Evolutionary conservation across 2,113 vertebrate species (phyloP), one percentile per base, ranked within the genome.

Genomic region (Eleginops maclovinus): DNA sequence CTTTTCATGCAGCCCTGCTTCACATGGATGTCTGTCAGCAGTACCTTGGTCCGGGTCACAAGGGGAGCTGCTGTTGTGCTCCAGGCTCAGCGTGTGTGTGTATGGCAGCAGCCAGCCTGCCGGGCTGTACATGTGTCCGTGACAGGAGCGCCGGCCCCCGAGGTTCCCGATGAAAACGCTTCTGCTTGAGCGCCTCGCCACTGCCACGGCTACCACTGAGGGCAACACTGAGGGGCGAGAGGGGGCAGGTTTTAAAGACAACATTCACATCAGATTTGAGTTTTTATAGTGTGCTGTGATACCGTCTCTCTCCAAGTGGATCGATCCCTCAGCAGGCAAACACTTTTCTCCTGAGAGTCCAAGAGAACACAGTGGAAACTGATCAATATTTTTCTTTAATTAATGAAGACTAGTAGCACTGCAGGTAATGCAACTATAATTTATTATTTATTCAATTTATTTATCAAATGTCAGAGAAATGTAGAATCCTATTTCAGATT

Each of bases 21-120:
- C 2, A 40, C 3, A 3, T 56, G 14, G 24, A 1, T 13, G 16
- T 21, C 2, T 47, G 9, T 24, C 41, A 65, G 11, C 40, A 69
- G 68, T 90, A 97, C 97, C 96, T 90, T 94, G 91, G 88, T 87
- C 90, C 69, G 96, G 92, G 66, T 96, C 92, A 90, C 95, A 96
- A 76, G 40, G 61, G 70, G 72, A 62, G 62, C 93, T 95, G 64
- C 21, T 79, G 55, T 95, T 96, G 6, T 83, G 86, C 43, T 70
- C 73, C 73, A 87, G 71, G 76, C 92, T 92, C 3, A 95, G 54
- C 0, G 72, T 86, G 86, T 96, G 90, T 85, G 61, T 94, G 72
- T 93, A 88, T 1, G 94, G 96, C 50, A 98, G 92, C 49, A 98
- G 88, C 97, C 97, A 98, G 41, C 97, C 97, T 1, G 90, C 96